A percentile compares a stretch with the other conserved stretches of the same genome.
Conservation (phyloP, 2,113 vertebrate species). For the Bubalus kerabau region DNA sequence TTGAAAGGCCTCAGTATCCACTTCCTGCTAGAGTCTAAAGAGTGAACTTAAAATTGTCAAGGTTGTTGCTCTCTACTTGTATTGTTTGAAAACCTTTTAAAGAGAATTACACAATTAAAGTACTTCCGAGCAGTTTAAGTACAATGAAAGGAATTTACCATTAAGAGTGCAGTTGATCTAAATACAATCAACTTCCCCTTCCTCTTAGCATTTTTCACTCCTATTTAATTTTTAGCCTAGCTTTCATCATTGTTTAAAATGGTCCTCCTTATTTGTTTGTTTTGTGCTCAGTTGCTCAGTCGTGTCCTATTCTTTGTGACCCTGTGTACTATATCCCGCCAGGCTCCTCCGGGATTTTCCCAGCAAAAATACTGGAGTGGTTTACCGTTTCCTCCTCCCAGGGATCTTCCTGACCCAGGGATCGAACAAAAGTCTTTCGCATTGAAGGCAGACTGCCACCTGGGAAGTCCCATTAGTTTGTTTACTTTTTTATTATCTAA, state of each 20-base stretch:
- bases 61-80: not conserved
- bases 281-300: not conserved
- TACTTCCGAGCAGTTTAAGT: not conserved
- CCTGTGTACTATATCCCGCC: not conserved
- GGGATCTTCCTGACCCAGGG: not conserved
- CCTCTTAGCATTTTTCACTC: not conserved
- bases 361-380: not conserved
- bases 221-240: not conserved
- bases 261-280: not conserved
- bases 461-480: not conserved
- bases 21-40: not conserved
- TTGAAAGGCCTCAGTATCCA: not conserved
- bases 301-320: not conserved
- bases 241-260: not conserved
- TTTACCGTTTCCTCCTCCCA: not conserved
- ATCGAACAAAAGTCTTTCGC: not conserved
- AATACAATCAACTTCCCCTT: not conserved
- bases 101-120: slow-evolving; percentile 5
- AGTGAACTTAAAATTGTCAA: not conserved
- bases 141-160: not conserved
- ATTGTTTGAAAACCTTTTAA: not conserved
- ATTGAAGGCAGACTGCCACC: not conserved
- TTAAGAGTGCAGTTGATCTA: not conserved
- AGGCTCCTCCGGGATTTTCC: not conserved
- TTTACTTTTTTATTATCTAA: not conserved